Evolutionary conservation across 1,140 invertebrate genomes (phyloP).

Genomic region (Cydia pomonella): DNA sequence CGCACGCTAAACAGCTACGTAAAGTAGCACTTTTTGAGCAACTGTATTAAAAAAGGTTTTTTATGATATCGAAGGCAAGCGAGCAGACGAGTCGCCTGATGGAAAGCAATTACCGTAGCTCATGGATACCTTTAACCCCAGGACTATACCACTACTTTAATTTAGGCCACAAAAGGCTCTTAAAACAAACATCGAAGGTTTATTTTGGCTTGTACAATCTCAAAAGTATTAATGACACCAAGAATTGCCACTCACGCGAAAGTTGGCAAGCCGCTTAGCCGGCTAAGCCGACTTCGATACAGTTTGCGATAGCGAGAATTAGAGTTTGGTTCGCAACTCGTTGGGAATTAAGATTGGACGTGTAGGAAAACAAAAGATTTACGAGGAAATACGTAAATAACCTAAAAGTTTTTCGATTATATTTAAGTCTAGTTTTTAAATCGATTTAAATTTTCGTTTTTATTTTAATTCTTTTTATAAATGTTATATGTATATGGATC

Average conservation of each 20-base stretch:
- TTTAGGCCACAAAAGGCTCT: too few relatives aligned
- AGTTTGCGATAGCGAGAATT: conserved; percentile 4
- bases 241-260: neutral
- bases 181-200: too few relatives aligned
- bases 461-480: too few relatives aligned
- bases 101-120: neutral
- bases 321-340: neutral
- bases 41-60: too few relatives aligned
- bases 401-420: neutral
- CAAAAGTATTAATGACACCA: neutral
- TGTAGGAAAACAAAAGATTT: neutral
- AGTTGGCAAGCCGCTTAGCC: neutral
- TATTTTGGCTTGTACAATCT: too few relatives aligned
- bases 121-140: too few relatives aligned
- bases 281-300: conserved; percentile 6
- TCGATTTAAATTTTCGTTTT: too few relatives aligned
- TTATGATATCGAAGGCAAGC: neutral
- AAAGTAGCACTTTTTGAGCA: too few relatives aligned
- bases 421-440: too few relatives aligned
- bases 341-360: neutral
- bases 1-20: too few relatives aligned
- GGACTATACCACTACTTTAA: too few relatives aligned
- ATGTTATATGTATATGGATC: too few relatives aligned
- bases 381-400: neutral
- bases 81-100: neutral